Conservation (phyloP, 2,888 invertebrate species). For the Pachycephus smyrnensis region DNA sequence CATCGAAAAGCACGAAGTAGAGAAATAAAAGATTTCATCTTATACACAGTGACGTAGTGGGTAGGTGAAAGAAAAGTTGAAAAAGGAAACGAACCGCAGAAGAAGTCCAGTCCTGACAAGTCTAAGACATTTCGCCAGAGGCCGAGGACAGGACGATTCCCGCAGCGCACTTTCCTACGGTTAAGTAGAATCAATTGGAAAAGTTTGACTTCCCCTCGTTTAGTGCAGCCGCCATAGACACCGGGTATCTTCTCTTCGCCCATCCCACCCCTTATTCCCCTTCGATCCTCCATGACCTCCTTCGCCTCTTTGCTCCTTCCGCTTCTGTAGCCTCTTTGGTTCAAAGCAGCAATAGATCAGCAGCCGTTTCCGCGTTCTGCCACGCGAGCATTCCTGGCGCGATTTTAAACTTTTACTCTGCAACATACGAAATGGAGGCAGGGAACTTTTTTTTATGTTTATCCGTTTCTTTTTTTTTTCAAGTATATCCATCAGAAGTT, state of each 20-base stretch:
- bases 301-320: constrained; percentile 24
- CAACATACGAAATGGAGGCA: neutral
- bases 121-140: constrained; percentile 33
- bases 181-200: constrained; percentile 59
- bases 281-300: neutral
- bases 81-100: neutral
- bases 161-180: constrained; percentile 39
- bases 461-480: neutral
- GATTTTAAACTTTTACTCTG: neutral
- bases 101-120: neutral
- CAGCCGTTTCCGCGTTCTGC: constrained; percentile 34
- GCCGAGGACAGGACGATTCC: constrained; percentile 25
- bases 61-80: too few species aligned
- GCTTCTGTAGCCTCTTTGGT: constrained; percentile 34
- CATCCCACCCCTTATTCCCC: neutral
- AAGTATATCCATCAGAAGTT: neutral
- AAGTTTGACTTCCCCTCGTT: constrained; percentile 52
- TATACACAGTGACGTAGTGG: too few species aligned
- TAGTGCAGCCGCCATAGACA: constrained; percentile 29
- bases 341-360: constrained; percentile 46
- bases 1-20: too few species aligned
- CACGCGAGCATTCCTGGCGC: neutral
- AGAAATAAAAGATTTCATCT: too few species aligned
- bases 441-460: neutral
- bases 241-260: constrained; percentile 20